Percentiles rank a stretch among this genome's conserved stretches.
Conservation (phyloP, 1,140 invertebrate species). For the Hylaeus anthracinus region DNA sequence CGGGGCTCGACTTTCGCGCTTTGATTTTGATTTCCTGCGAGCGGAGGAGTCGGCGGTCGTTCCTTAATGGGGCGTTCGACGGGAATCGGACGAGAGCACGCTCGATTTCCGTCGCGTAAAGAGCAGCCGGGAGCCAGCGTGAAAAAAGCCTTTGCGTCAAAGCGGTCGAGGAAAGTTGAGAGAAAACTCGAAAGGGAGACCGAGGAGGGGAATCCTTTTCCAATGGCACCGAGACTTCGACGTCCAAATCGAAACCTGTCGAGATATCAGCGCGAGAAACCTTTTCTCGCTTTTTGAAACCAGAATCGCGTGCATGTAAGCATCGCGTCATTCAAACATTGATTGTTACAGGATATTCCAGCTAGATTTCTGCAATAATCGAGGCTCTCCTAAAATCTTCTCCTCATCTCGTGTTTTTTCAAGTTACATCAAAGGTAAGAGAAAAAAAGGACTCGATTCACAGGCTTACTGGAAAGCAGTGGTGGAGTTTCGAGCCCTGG, state of each 20-base stretch:
- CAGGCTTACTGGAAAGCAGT: background rate
- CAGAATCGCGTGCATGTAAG: too few relatives aligned
- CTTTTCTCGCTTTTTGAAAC: background rate
- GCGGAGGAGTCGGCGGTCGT: background rate
- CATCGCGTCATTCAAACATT: too few relatives aligned
- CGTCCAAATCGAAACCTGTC: background rate
- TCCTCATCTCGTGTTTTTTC: too few relatives aligned
- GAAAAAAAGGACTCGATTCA: too few relatives aligned
- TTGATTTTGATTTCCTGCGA: slow-evolving; percentile 14
- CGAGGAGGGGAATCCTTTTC: background rate
- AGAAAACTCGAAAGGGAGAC: slow-evolving; percentile 24
- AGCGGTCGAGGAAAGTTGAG: background rate
- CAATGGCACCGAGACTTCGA: background rate
- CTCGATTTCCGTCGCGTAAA: slow-evolving; percentile 36
- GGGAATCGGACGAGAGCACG: slow-evolving; percentile 36
- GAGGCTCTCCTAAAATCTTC: too few relatives aligned
- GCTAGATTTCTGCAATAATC: too few relatives aligned
- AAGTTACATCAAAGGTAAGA: too few relatives aligned
- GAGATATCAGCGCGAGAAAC: background rate
- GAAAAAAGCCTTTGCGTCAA: slow-evolving; percentile 1
- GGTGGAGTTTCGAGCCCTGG: background rate
- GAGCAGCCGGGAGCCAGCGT: background rate
- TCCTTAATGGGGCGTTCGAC: slow-evolving; percentile 27
- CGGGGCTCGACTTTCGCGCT: slow-evolving; percentile 5
- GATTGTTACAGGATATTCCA: too few relatives aligned